Evolutionary conservation across 2,797 vertebrate genomes (phyloP).

Genomic region (Falco columbarius): DNA sequence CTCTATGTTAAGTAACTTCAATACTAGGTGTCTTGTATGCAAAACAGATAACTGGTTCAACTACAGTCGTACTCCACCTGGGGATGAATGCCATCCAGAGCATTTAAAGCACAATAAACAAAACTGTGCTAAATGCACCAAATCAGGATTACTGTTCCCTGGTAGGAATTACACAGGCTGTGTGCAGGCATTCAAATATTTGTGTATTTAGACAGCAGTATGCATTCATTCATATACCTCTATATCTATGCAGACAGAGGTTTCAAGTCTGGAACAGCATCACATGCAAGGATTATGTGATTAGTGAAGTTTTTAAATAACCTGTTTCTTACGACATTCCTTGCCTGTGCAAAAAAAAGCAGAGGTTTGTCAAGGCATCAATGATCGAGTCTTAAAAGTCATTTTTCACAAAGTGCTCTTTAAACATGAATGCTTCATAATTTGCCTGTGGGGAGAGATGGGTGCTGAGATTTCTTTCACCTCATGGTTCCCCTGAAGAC

Average conservation of each 20-base stretch:
- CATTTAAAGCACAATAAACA: not conserved
- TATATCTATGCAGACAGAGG: not conserved
- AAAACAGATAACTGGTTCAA: not conserved
- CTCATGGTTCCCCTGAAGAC: not conserved
- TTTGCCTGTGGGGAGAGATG: accelerated
- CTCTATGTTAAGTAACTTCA: not conserved
- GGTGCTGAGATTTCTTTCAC: not conserved
- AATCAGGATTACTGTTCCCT: not conserved
- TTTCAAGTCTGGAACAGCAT: not conserved
- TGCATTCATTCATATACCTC: not conserved
- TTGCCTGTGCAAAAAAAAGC: not conserved
- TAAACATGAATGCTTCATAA: not conserved
- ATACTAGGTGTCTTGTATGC: not conserved
- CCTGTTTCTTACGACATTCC: not conserved
- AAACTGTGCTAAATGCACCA: not conserved
- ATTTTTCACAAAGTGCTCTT: not conserved
- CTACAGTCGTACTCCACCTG: not conserved
- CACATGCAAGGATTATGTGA: not conserved
- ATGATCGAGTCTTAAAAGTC: not conserved
- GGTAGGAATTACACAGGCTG: not conserved
- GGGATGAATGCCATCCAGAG: not conserved
- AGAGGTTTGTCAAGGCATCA: not conserved
- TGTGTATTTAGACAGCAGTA: not conserved
- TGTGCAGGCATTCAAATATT: not conserved
- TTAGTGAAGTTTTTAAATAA: not conserved